Evolutionary conservation across 2,888 invertebrate species (phyloP).

Genomic region (Lepidochitona cinerea): DNA sequence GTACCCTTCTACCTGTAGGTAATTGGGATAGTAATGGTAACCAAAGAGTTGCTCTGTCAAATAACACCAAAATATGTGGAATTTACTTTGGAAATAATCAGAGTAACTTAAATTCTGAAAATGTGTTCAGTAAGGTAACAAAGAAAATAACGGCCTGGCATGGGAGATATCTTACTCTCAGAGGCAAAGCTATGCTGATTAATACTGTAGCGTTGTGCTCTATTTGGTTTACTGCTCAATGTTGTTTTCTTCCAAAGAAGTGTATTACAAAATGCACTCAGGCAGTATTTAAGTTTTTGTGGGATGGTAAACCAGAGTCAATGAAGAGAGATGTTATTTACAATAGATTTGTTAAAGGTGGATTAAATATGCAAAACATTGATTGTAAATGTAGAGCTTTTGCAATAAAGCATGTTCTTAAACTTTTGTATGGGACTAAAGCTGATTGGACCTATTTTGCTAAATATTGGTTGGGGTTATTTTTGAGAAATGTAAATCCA

Average conservation of each 20-base stretch:
- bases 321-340: background rate
- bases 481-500: background rate
- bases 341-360: background rate
- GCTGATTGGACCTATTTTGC: slow-evolving; percentile 2
- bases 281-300: background rate
- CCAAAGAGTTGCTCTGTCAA: slow-evolving; percentile 19
- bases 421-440: background rate
- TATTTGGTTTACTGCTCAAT: background rate
- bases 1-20: slow-evolving; percentile 27
- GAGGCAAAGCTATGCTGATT: background rate
- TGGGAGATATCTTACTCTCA: background rate
- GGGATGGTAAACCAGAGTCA: background rate
- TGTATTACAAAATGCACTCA: background rate
- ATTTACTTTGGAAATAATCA: background rate
- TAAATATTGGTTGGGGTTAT: background rate
- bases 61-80: background rate
- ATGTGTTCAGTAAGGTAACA: background rate
- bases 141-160: background rate
- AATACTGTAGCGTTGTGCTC: background rate
- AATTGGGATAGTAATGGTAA: slow-evolving; percentile 32
- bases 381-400: background rate
- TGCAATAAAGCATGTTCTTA: background rate
- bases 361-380: background rate
- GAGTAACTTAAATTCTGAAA: background rate
- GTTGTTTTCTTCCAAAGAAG: background rate